phyloP scores from a whole-genome alignment of 2,888 invertebrate species.

The Pristionchus maxplancki region DNA sequence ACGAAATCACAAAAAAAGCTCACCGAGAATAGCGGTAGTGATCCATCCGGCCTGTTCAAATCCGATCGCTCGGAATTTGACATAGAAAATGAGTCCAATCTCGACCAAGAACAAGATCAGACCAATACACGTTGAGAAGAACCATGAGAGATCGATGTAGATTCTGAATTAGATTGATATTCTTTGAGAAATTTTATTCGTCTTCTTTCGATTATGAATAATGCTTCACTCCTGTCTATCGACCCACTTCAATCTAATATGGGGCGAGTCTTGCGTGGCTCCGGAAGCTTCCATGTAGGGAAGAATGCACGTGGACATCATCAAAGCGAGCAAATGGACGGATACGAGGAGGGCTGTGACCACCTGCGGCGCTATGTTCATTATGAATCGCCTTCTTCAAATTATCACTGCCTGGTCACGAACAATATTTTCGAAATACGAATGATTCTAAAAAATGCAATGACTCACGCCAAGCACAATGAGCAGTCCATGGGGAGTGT shows the following conservation, averaged over 20 bases:
- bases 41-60: conserved; percentile 82
- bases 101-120: conserved; percentile 90
- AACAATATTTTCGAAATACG: no score
- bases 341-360: conserved; percentile 90
- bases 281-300: conserved; percentile 95
- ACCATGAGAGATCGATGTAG: conserved; percentile 93
- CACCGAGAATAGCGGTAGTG: conserved; percentile 87
- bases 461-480: conserved; percentile 85
- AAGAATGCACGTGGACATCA: conserved; percentile 95
- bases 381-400: no score
- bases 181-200: no score
- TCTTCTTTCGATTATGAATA: no score
- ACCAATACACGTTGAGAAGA: conserved; percentile 91
- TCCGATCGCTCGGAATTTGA: conserved; percentile 88
- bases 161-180: conserved; percentile 68
- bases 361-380: no score
- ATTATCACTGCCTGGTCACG: no score
- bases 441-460: neutral
- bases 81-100: conserved; percentile 93
- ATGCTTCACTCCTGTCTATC: no score
- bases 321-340: conserved; percentile 93
- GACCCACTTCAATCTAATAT: conserved; percentile 69
- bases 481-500: conserved; percentile 82
- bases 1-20: neutral
- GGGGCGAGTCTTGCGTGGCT: conserved; percentile 84